Base-by-base conservation (phyloP, 2,113 vertebrate species). In the Lepus europaeus region DNA sequence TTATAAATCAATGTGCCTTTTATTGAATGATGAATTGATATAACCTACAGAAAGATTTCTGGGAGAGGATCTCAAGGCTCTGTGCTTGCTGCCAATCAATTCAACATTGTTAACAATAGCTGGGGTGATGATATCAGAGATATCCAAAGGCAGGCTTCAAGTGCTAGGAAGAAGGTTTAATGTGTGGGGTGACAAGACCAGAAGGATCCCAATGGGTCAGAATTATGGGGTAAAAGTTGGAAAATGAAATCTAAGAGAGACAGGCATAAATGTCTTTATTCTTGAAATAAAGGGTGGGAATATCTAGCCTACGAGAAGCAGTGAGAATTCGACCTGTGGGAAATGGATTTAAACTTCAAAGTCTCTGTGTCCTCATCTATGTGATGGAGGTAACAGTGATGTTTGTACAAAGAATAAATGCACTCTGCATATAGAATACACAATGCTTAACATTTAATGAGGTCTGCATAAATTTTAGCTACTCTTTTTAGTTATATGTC, bases 211-310 rank as follows among this genome's bases (percentile, higher is more conserved):
- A 74, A 31, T 23, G 23, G 33, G 49, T 25, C 61, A 85, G 20
- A 93, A 80, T 84, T 36, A 73, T 61, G 76, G 27, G 5, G 33
- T 61, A 68, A 87, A 81, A 84, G 12, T 27, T 79, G 70, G 83
- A 87, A 69, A 83, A 73, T 56, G n/a, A 96, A 96, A 91, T 91
- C 17, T 82, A 86, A 70, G 25, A 93, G 11, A 11, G 17, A 90
- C 39, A 84, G 2, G 20, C 17, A 72, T 76, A 87, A 3, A 17
- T 90, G 22, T 3, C 39, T 97, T 82, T 61, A 6, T 16, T 89
- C 19, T 59, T 59, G 12, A 59, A 16, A 19, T 59, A 59, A 59
- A 59, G 56, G 56, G 87, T 90, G 3, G 22, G 22, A 45, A 86
- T 19, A 86, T 61, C 27, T 56, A 36, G 64, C 3, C 14, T 81